Conservation (phyloP, 2,797 vertebrate species). For the Morus bassanus region DNA sequence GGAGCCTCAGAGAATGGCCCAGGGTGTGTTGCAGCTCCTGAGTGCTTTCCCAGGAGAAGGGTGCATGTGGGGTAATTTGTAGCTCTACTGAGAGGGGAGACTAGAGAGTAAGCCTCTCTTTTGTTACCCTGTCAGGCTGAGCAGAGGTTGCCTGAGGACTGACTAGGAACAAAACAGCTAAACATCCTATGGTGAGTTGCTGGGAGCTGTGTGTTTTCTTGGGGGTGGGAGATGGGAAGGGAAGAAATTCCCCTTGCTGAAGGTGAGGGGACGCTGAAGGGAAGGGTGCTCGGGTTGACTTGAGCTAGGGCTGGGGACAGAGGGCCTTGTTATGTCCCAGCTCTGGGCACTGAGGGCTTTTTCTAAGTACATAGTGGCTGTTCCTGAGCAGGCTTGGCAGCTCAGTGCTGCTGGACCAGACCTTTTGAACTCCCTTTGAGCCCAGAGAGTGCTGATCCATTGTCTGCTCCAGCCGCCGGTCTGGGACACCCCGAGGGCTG, state of each 20-base stretch:
- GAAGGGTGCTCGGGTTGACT: background rate
- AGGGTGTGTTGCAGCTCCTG: background rate
- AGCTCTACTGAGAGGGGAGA: background rate
- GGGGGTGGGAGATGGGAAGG: background rate
- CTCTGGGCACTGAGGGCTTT: background rate
- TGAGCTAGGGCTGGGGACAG: background rate
- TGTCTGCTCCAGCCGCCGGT: background rate
- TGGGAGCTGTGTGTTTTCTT: background rate
- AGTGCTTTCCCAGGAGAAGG: background rate
- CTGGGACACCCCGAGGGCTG: background rate
- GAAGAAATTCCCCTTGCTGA: background rate
- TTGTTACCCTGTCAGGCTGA: background rate
- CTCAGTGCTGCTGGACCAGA: background rate
- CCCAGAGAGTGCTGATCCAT: background rate
- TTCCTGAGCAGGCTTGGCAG: background rate
- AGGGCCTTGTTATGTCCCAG: background rate
- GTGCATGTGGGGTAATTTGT: background rate
- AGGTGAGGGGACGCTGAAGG: background rate
- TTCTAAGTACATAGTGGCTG: background rate
- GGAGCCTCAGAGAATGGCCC: background rate
- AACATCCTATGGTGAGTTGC: background rate
- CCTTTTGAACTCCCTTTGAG: background rate
- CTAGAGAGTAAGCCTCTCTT: background rate
- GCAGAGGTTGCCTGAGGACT: background rate
- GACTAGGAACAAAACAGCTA: background rate